These are phyloP conservation scores for Micromussa lordhowensis DNA, from an alignment of 92 coral and sea anemone species.

Conservation along the genomic window DNA sequence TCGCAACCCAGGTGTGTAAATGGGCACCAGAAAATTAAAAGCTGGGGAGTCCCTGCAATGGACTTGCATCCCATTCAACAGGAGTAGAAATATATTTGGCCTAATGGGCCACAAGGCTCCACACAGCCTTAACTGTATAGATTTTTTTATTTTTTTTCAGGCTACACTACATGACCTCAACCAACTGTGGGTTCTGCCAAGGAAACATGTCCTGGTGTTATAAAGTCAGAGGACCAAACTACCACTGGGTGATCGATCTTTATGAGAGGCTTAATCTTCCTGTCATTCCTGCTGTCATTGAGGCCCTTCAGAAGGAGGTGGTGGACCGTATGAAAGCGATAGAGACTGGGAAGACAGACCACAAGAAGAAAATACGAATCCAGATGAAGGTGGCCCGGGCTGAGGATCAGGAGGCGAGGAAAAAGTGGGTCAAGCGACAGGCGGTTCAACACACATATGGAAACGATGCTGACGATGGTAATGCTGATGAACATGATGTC, in stretches of 20 bases:
- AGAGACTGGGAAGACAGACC: slow-evolving; percentile 14
- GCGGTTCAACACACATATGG: slow-evolving; percentile 53
- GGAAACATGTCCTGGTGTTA: no score
- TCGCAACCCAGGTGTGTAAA: no score
- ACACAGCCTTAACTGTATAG: no score
- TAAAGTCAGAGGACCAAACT: no score
- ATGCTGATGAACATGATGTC: not conserved
- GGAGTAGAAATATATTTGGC: no score
- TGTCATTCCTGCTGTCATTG: slow-evolving; percentile 28
- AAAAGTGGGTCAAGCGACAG: slow-evolving; percentile 49
- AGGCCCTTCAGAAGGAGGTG: slow-evolving; percentile 22
- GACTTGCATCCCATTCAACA: no score
- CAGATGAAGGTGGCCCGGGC: slow-evolving; percentile 54
- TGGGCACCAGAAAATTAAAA: no score
- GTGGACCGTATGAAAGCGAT: slow-evolving; percentile 11
- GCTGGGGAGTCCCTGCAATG: no score
- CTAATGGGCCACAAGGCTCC: no score
- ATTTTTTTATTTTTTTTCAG: no score
- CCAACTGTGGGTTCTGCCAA: slow-evolving; percentile 56
- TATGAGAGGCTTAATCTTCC: no score
- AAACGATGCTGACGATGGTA: slow-evolving; percentile 13
- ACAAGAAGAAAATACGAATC: slow-evolving; percentile 27
- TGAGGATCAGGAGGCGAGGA: slow-evolving; percentile 49
- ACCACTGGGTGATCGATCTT: no score
- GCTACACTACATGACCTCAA: slow-evolving; percentile 52